phyloP scores from a whole-genome alignment of 2,797 vertebrate genomes.

The Chelon auratus region DNA sequence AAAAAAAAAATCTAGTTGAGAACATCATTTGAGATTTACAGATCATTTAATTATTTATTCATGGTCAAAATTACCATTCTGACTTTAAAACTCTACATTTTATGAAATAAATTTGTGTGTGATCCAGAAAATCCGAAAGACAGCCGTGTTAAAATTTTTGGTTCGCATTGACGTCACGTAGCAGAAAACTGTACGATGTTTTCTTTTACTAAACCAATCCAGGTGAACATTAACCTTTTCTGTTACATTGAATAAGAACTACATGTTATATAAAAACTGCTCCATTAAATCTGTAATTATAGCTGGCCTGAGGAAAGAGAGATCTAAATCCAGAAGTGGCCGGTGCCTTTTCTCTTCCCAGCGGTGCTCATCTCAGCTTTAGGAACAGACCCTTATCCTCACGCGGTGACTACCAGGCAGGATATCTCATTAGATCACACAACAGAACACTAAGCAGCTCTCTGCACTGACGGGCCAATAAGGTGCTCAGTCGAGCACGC shows the following conservation, averaged over 20 bases:
- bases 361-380: slow-evolving; percentile 29
- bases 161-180: not conserved
- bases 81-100: not conserved
- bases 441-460: slow-evolving; percentile 68
- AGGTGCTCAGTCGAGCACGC: slow-evolving; percentile 72
- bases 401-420: slow-evolving; percentile 39
- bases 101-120: not conserved
- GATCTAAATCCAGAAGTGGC: slow-evolving; percentile 14
- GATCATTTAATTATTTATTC: not conserved
- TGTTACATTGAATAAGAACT: not conserved
- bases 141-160: not conserved
- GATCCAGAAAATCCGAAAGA: slow-evolving; percentile 7
- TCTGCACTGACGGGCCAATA: slow-evolving; percentile 67
- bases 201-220: not conserved
- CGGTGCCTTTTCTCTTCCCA: slow-evolving; percentile 15
- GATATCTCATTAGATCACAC: slow-evolving; percentile 74
- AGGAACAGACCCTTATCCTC: slow-evolving; percentile 23
- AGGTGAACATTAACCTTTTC: slow-evolving; percentile 1
- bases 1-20: not conserved
- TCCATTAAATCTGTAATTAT: slow-evolving; percentile 10
- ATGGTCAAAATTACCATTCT: no score
- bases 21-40: not conserved
- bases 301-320: slow-evolving; percentile 5
- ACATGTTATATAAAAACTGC: not conserved
- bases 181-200: not conserved